phyloP scores from a whole-genome alignment of 2,113 vertebrate species.

The Aspidoscelis tigris region DNA sequence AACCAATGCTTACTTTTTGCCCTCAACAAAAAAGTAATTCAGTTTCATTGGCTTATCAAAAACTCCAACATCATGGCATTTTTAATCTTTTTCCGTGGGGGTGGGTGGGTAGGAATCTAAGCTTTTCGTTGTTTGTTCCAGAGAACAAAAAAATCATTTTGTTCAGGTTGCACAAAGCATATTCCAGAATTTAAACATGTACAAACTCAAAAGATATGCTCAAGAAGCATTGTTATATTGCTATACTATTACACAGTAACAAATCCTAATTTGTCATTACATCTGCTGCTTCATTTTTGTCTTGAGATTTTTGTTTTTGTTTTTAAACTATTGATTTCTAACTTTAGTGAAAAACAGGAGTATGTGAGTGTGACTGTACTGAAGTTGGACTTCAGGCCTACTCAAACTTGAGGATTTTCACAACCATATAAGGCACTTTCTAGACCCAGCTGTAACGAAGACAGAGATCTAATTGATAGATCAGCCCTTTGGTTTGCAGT shows the following conservation, averaged over 20 bases:
- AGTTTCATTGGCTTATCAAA: not conserved
- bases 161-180: conserved; percentile 1
- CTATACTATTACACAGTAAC: conserved; percentile 41
- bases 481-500: not conserved
- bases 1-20: not conserved
- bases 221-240: conserved; percentile 11
- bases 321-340: not conserved
- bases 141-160: not conserved
- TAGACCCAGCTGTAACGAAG: conserved; percentile 46
- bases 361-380: not conserved
- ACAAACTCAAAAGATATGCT: not conserved
- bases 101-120: no score
- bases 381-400: not conserved
- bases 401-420: not conserved
- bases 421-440: not conserved
- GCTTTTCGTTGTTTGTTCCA: not conserved
- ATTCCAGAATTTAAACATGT: not conserved
- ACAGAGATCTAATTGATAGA: conserved; percentile 66
- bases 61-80: not conserved
- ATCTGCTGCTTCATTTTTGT: not conserved
- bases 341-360: not conserved
- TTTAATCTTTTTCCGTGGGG: no score
- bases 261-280: conserved; percentile 63
- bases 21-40: not conserved
- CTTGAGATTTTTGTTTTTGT: not conserved